Conservation (phyloP, 30 jellyfish, hydroid and myxozoan species). For the Pseudorhiza aurosa region DNA sequence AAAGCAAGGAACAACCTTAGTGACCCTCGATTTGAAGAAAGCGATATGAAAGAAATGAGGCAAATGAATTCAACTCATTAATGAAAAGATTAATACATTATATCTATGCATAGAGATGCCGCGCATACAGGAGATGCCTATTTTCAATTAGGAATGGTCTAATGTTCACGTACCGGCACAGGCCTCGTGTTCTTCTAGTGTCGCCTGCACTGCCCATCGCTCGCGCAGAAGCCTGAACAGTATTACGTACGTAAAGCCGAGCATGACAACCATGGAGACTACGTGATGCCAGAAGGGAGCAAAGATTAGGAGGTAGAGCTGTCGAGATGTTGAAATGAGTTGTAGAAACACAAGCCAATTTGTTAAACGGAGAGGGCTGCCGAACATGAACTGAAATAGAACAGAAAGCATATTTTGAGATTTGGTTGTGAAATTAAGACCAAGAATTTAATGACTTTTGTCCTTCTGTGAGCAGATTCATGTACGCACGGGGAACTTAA, state of each 20-base stretch:
- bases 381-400: conserved; percentile 79
- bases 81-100: conserved; percentile 23
- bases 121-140: conserved; percentile 1
- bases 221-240: conserved; percentile 93
- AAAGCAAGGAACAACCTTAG: too few relatives aligned
- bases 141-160: conserved; percentile 1
- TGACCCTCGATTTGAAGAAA: too few relatives aligned
- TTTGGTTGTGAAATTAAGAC: too few relatives aligned
- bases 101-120: conserved; percentile 58
- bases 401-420: background rate
- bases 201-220: conserved; percentile 96
- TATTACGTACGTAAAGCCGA: conserved; percentile 64
- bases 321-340: conserved; percentile 58
- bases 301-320: conserved; percentile 62
- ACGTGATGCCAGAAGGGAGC: conserved; percentile 88
- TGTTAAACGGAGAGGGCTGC: conserved; percentile 83
- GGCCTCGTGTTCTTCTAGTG: conserved; percentile 92
- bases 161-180: conserved; percentile 68
- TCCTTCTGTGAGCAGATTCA: too few relatives aligned
- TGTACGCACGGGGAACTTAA: too few relatives aligned
- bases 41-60: too few relatives aligned
- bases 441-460: too few relatives aligned
- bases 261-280: conserved; percentile 65
- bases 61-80: background rate
- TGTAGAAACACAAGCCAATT: conserved; percentile 83